A percentile compares a stretch with the other conserved stretches of the same genome.
Conservation (phyloP, 2,797 vertebrate species). For the Melopsittacus undulatus region DNA sequence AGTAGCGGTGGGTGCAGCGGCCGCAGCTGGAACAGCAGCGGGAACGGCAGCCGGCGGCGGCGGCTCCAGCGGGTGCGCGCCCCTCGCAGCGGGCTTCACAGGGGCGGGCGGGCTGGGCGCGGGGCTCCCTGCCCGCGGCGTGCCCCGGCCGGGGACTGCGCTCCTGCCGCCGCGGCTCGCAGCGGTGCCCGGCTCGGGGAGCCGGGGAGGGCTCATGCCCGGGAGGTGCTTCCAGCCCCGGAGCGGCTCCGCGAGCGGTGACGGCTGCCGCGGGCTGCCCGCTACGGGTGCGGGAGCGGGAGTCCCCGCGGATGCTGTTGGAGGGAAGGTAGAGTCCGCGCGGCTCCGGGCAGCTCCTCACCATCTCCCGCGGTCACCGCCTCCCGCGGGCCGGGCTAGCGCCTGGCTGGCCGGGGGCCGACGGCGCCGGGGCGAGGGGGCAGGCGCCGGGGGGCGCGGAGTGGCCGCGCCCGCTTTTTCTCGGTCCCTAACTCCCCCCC, state of each 20-base stretch:
- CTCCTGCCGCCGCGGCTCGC: neutral
- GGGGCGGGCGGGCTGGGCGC: constrained; percentile 28
- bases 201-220: neutral
- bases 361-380: neutral
- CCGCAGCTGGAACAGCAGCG: constrained; percentile 56
- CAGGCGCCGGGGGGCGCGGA: constrained; percentile 25
- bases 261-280: neutral
- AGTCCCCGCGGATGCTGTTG: neutral
- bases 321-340: neutral
- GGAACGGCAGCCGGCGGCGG: constrained; percentile 26
- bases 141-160: constrained; percentile 21
- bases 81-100: constrained; percentile 42
- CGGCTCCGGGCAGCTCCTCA: neutral
- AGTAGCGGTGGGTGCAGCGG: constrained; percentile 64
- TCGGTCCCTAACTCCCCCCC: neutral
- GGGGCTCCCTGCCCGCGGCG: neutral
- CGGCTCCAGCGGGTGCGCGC: constrained; percentile 30
- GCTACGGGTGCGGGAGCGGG: neutral
- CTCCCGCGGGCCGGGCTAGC: neutral
- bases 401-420: constrained; percentile 3
- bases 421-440: constrained; percentile 34
- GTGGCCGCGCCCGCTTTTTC: neutral
- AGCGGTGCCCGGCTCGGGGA: neutral
- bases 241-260: neutral
- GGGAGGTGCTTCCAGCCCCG: neutral